phyloP scores from a whole-genome alignment of 1,140 invertebrate genomes.

The Drosophila repleta region DNA sequence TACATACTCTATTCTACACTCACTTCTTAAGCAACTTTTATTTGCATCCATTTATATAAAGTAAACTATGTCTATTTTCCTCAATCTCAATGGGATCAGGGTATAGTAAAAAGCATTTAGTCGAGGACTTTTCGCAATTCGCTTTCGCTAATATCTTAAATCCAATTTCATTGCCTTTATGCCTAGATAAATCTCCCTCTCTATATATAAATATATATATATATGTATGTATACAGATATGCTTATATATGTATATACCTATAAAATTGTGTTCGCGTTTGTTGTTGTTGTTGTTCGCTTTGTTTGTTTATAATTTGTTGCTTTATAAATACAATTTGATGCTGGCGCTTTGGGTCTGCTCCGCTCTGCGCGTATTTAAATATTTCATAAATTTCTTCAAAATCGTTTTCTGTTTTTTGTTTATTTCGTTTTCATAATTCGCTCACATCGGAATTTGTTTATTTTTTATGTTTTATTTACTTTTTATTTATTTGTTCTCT shows the following conservation, averaged over 20 bases:
- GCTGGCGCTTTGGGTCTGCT: slow-evolving; percentile 4
- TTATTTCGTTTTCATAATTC: slow-evolving; percentile 35
- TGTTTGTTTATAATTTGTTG: slow-evolving; percentile 7
- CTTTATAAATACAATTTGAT: slow-evolving; percentile 11
- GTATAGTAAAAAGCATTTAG: no score
- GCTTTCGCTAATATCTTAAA: no score
- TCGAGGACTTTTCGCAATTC: no score
- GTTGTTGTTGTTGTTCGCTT: neutral
- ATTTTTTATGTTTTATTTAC: slow-evolving; percentile 1
- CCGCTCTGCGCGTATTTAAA: slow-evolving; percentile 10
- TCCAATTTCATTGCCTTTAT: no score
- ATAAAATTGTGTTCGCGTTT: neutral
- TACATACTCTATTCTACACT: no score
- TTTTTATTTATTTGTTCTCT: neutral
- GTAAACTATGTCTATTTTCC: no score
- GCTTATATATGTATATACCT: neutral
- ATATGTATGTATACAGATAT: no score
- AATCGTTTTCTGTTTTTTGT: slow-evolving; percentile 19
- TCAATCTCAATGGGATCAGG: no score
- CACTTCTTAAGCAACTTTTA: no score
- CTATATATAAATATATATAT: no score
- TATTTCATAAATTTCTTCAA: slow-evolving; percentile 12
- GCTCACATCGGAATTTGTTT: slow-evolving; percentile 23
- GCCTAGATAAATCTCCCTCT: no score
- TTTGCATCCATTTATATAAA: no score